Percentiles rank a stretch among this genome's conserved stretches.
phyloP scores from a whole-genome alignment of 2,797 vertebrate genomes.

The Clarias fuscus region DNA sequence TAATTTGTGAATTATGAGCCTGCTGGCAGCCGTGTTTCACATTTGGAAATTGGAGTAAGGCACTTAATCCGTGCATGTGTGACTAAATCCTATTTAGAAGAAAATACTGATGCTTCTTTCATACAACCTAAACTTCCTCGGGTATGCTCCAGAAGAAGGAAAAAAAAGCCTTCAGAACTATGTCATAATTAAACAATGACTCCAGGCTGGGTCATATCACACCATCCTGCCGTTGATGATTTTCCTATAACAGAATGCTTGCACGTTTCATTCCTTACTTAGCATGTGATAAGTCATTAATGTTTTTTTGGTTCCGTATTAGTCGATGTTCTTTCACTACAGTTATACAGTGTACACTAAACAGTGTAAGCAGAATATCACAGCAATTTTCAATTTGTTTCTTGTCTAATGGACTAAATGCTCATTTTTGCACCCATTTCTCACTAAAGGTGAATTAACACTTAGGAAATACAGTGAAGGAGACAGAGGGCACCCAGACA shows the following conservation, averaged over 20 bases:
- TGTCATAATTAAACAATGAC: background rate
- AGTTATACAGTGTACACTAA: background rate
- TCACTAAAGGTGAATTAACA: slow-evolving; percentile 72
- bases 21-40: background rate
- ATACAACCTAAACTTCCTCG: background rate
- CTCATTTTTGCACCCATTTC: background rate
- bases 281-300: background rate
- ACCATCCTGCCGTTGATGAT: background rate
- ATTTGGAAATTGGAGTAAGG: slow-evolving; percentile 15
- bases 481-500: slow-evolving; percentile 71
- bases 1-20: background rate
- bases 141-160: no score
- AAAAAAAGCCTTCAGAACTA: background rate
- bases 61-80: slow-evolving; percentile 44
- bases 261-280: background rate
- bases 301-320: background rate
- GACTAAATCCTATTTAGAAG: slow-evolving; percentile 37
- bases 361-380: background rate
- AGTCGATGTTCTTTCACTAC: background rate
- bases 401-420: slow-evolving; percentile 31
- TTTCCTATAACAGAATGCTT: background rate
- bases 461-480: slow-evolving; percentile 63
- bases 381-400: background rate
- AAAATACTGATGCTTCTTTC: slow-evolving; percentile 6
- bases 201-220: background rate